Evolutionary conservation across 2,797 vertebrate genomes (phyloP), one percentile per base, ranked within the genome.

Genomic region (Pangasius macronema): DNA sequence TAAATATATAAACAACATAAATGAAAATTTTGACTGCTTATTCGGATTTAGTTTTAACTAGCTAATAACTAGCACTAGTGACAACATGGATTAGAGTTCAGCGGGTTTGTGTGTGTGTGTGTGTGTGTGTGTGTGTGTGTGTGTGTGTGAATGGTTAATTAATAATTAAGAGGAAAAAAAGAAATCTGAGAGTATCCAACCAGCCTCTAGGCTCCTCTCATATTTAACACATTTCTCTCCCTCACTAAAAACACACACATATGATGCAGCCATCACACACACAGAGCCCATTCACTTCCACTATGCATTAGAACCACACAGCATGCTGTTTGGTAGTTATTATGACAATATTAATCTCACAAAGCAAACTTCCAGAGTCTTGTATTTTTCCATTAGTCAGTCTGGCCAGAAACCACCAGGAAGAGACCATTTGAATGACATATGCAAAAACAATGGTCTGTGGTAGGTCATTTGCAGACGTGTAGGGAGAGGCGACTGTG

Each of bases 131-230:
- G 57, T 81, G 86, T 49, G 68, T 3, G 85, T 67, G 61, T 46
- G 27, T 86, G 89, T 42, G 89, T 61, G 85, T 82, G 61, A 87
- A 82, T 46, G 84, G 42, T 57, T 84, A 63, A 87, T 91, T 88
- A 91, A 91, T 89, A 88, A 91, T 91, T 89, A 79, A 91, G 39
- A 85, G 88, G 88, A 82, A 82, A 51, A 70, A 84, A 86, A 79
- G 90, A 89, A 89, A 91, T 91, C 81, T 79, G 89, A 89, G 90
- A 87, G 75, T 63, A 85, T 75, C 84, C 68, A 42, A 88, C 59
- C 72, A 85, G 65, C 53, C 85, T 83, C 61, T 4, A 81, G 36
- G 70, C 80, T 82, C 88, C 49, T 76, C 77, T 88, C 65, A 86
- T 65, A 86, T 88, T 86, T 76, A 87, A 84, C 84, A 85, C 83